These are phyloP conservation scores for Rana temporaria DNA, from an alignment of 2,113 vertebrate species.

Conservation along the genomic window DNA sequence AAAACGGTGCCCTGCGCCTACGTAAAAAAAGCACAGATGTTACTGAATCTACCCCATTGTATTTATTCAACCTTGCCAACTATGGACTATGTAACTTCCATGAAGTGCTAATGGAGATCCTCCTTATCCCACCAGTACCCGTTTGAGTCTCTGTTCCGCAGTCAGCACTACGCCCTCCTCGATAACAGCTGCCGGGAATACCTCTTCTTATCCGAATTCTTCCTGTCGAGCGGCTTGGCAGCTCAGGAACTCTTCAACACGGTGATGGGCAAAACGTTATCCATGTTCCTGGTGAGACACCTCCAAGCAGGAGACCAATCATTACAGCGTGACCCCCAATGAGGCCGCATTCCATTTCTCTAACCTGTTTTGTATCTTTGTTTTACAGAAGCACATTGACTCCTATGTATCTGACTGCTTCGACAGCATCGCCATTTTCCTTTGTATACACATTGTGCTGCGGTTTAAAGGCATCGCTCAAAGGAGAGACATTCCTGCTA, in stretches of 20 bases:
- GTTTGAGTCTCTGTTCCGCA: slow-evolving; percentile 91
- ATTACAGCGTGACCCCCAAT: too few relatives aligned
- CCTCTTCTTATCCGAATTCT: slow-evolving; percentile 92
- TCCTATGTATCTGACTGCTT: slow-evolving; percentile 87
- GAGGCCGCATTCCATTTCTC: too few relatives aligned
- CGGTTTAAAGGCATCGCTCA: slow-evolving; percentile 84
- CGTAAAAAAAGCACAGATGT: too few relatives aligned
- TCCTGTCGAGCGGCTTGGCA: slow-evolving; percentile 81
- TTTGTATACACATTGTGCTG: slow-evolving; percentile 91
- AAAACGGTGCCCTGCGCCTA: too few relatives aligned
- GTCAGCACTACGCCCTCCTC: slow-evolving; percentile 90
- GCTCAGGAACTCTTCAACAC: slow-evolving; percentile 88
- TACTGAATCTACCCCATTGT: too few relatives aligned
- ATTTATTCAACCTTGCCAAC: too few relatives aligned
- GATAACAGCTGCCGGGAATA: slow-evolving; percentile 91
- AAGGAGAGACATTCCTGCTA: slow-evolving; percentile 86
- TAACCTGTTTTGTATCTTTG: not conserved
- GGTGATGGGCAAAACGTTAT: slow-evolving; percentile 88
- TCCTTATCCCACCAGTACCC: slow-evolving; percentile 77
- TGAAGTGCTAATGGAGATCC: too few relatives aligned
- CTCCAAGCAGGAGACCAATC: not conserved
- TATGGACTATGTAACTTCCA: too few relatives aligned
- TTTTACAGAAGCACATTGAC: slow-evolving; percentile 84
- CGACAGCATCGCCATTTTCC: slow-evolving; percentile 90
- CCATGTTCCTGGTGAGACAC: slow-evolving; percentile 83